A percentile compares a stretch with the other conserved stretches of the same genome.
These are phyloP conservation scores for Philopedon plagiatum DNA, from an alignment of 2,888 invertebrate species.

Conservation along the genomic window DNA sequence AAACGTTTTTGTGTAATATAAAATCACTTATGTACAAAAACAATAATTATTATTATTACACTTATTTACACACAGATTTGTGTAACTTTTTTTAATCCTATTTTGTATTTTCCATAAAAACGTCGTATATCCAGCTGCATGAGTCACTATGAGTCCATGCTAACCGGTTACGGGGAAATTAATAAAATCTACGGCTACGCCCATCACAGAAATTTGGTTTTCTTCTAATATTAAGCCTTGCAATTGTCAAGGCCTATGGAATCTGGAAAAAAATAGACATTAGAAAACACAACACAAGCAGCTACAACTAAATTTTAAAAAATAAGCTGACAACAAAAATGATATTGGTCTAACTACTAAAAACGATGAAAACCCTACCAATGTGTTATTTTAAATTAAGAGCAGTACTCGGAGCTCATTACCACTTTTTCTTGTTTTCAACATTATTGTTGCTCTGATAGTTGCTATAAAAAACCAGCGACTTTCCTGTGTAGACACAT, in stretches of 20 bases:
- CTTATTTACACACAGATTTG: conserved; percentile 48
- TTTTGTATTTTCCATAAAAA: conserved; percentile 39
- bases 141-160: conserved; percentile 30
- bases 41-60: conserved; percentile 54
- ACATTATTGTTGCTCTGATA: too few relatives aligned
- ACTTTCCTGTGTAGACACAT: too few relatives aligned
- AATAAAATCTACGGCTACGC: conserved; percentile 66
- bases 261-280: conserved; percentile 70
- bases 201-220: conserved; percentile 70
- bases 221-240: conserved; percentile 71
- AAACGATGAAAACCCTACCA: conserved; percentile 12
- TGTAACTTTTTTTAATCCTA: conserved; percentile 50
- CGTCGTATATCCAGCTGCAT: conserved; percentile 51
- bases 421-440: too few relatives aligned
- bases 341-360: conserved; percentile 6
- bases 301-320: conserved; percentile 7
- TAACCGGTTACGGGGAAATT: conserved; percentile 67
- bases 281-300: conserved; percentile 1
- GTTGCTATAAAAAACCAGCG: too few relatives aligned
- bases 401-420: too few relatives aligned
- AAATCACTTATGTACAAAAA: conserved; percentile 69
- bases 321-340: conserved; percentile 12
- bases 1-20: conserved; percentile 63
- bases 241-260: conserved; percentile 86
- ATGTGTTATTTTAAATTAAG: too few relatives aligned